A percentile compares a stretch with the other conserved stretches of the same genome.
Evolutionary conservation across 2,113 vertebrate genomes (phyloP).

Genomic region (Hippoglossus stenolepis): DNA sequence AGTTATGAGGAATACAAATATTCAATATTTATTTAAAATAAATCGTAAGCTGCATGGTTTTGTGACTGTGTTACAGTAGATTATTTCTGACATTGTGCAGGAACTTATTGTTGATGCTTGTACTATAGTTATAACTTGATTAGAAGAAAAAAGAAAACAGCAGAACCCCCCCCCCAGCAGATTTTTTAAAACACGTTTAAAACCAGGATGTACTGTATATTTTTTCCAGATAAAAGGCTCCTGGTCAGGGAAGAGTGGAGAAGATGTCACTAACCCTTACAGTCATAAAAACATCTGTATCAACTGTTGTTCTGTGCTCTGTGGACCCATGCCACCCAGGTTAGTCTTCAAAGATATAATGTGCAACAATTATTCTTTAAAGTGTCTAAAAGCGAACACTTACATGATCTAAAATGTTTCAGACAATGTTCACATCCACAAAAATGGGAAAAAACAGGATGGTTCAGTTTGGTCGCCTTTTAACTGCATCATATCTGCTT

Average conservation of each 20-base stretch:
- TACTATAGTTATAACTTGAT: too few species aligned
- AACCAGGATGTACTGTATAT: background rate
- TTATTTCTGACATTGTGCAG: background rate
- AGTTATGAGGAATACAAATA: background rate
- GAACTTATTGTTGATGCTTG: too few species aligned
- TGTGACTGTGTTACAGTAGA: background rate
- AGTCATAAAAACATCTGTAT: slow-evolving; percentile 91
- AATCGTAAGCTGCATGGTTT: background rate
- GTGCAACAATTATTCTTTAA: too few species aligned
- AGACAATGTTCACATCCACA: too few species aligned
- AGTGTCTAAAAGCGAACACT: too few species aligned
- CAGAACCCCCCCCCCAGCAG: too few species aligned
- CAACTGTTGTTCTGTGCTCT: slow-evolving; percentile 95
- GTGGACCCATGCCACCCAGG: slow-evolving; percentile 94
- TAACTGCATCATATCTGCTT: too few species aligned
- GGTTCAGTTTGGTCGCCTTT: too few species aligned
- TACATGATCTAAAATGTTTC: too few species aligned
- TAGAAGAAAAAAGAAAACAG: too few species aligned
- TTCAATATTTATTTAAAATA: background rate
- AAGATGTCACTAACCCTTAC: slow-evolving; percentile 91
- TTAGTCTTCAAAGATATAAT: slow-evolving; percentile 50
- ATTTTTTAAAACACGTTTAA: background rate
- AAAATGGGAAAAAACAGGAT: too few species aligned
- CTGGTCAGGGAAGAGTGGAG: slow-evolving; percentile 93
- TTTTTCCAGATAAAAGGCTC: slow-evolving; percentile 92